Conservation (phyloP, 2,888 invertebrate genomes). For the Drosophila falleni region DNA sequence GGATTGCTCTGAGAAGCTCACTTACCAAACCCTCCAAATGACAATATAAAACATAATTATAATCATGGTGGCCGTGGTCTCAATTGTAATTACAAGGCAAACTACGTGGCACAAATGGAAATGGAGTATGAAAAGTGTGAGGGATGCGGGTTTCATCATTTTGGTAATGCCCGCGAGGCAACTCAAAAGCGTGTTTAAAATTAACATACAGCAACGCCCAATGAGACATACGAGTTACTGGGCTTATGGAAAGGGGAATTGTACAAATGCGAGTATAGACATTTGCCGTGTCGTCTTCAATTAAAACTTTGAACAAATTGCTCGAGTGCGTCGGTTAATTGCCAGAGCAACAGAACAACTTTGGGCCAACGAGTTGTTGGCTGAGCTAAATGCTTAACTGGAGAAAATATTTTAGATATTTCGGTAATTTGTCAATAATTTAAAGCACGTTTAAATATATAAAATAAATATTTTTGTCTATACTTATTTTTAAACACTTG, state of each 20-base stretch:
- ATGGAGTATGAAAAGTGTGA: conserved; percentile 6
- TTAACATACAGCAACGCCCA: conserved; percentile 69
- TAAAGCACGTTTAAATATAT: too few relatives aligned
- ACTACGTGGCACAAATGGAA: conserved; percentile 52
- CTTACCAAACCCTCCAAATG: conserved; percentile 46
- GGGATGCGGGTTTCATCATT: conserved; percentile 43
- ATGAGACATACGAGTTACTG: conserved; percentile 41
- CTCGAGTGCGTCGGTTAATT: conserved; percentile 46
- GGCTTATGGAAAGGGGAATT: not conserved
- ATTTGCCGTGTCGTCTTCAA: conserved; percentile 64
- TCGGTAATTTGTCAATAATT: too few relatives aligned
- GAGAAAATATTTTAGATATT: not conserved
- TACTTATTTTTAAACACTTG: too few relatives aligned
- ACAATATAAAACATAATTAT: conserved; percentile 80
- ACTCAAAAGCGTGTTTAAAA: conserved; percentile 69
- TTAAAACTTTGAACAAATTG: conserved; percentile 64
- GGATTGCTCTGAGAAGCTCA: conserved; percentile 9
- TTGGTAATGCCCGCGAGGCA: conserved; percentile 77
- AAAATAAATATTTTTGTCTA: too few relatives aligned
- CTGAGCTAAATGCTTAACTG: conserved; percentile 26
- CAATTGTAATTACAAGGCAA: conserved; percentile 77
- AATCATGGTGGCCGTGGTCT: conserved; percentile 75
- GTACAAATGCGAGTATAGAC: conserved; percentile 48
- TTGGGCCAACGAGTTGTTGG: not conserved
- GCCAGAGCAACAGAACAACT: conserved; percentile 23